phyloP scores from a whole-genome alignment of 2,888 invertebrate genomes.

The Diogma glabrata region DNA sequence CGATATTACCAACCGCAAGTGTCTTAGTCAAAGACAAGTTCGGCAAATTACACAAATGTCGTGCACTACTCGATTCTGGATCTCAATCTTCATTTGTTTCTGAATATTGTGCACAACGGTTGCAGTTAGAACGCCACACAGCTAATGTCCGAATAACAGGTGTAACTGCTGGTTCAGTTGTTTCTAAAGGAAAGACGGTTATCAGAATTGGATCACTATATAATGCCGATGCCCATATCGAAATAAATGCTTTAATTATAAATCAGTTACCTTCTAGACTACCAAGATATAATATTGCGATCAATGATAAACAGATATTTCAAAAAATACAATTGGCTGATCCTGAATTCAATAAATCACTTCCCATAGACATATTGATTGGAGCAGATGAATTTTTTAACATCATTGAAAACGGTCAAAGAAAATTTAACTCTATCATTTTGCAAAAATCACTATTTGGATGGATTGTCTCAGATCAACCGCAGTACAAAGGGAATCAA shows the following conservation, averaged over 20 bases:
- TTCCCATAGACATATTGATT: not conserved
- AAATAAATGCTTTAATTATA: not conserved
- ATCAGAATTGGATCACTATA: not conserved
- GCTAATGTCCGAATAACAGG: not conserved
- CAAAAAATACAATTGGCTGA: not conserved
- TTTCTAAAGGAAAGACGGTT: not conserved
- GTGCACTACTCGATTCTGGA: too few species aligned
- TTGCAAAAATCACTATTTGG: not conserved
- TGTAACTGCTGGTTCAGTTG: not conserved
- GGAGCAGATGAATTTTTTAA: not conserved
- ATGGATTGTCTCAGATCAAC: not conserved
- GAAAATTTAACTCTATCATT: not conserved
- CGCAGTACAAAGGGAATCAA: not conserved
- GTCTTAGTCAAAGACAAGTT: too few species aligned
- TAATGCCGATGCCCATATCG: not conserved
- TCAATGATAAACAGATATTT: not conserved
- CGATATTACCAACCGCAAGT: too few species aligned
- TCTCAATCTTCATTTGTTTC: too few species aligned
- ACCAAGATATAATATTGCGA: not conserved
- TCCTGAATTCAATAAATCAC: not conserved
- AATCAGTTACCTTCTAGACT: not conserved
- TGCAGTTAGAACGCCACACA: too few species aligned
- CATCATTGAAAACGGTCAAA: not conserved
- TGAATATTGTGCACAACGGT: too few species aligned
- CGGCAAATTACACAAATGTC: too few species aligned